These are phyloP conservation scores for Ommatoiulus sabulosus DNA, from an alignment of 2,888 invertebrate genomes.

Conservation along the genomic window DNA sequence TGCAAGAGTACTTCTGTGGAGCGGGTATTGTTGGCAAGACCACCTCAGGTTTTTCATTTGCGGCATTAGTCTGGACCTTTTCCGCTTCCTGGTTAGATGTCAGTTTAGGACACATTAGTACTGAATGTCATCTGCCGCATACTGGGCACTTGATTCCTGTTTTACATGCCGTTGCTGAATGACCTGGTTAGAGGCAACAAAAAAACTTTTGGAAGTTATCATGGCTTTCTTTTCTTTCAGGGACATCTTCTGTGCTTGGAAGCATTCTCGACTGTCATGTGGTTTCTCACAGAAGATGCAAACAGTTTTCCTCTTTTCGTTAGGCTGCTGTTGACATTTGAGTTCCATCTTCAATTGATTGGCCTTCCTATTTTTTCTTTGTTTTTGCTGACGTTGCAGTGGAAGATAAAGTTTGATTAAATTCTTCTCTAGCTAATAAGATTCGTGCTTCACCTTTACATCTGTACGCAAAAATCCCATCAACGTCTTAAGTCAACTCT, in stretches of 20 bases:
- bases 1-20: background rate
- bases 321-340: background rate
- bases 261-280: background rate
- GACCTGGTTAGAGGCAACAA: background rate
- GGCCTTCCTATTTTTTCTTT: background rate
- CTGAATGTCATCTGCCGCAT: background rate
- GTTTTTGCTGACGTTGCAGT: background rate
- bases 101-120: background rate
- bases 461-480: background rate
- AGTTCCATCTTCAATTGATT: background rate
- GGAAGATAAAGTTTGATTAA: background rate
- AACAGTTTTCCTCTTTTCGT: background rate
- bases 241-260: background rate
- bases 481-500: background rate
- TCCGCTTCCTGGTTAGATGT: background rate
- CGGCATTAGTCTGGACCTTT: background rate
- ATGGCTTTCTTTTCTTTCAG: background rate
- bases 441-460: background rate
- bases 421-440: background rate
- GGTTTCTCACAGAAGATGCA: background rate
- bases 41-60: background rate
- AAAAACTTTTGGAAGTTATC: background rate
- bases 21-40: background rate
- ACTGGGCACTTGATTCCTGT: background rate
- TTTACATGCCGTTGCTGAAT: background rate